A percentile compares a stretch with the other conserved stretches of the same genome.
phyloP scores from a whole-genome alignment of 2,797 vertebrate species.

The Aythya fuligula region DNA sequence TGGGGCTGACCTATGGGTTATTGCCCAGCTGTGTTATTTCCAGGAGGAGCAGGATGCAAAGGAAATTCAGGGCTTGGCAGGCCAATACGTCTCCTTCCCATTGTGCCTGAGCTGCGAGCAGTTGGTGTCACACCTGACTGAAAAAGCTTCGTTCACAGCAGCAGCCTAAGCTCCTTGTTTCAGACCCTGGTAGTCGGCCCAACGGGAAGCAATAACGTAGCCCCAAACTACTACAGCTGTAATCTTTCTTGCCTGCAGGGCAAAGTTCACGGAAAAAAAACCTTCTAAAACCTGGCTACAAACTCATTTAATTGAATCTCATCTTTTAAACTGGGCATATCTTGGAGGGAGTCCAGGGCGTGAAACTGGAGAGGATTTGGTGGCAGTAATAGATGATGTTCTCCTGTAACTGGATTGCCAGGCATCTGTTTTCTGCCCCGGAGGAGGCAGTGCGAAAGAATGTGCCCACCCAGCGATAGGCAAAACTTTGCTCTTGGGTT shows the following conservation, averaged over 20 bases:
- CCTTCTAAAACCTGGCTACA: background rate
- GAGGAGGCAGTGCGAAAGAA: background rate
- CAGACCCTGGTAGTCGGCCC: background rate
- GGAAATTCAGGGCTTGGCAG: background rate
- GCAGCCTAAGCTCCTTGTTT: background rate
- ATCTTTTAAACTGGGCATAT: background rate
- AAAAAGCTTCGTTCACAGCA: background rate
- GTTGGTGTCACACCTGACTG: background rate
- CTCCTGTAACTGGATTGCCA: background rate
- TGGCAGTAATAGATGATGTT: background rate
- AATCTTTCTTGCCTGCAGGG: background rate
- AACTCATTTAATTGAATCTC: background rate
- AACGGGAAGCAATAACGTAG: background rate
- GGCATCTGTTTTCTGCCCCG: background rate
- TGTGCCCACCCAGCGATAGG: accelerated
- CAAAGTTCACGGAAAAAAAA: background rate
- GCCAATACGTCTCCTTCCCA: accelerated
- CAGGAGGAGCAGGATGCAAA: accelerated
- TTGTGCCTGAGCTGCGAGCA: background rate
- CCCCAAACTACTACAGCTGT: background rate
- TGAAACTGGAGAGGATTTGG: background rate
- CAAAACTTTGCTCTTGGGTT: background rate
- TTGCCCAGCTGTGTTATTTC: accelerated
- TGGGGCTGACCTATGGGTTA: background rate
- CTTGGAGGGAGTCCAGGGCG: background rate